These are phyloP conservation scores for Trididemnum clinides DNA, from an alignment of 23 tunicate species.

Conservation along the genomic window DNA sequence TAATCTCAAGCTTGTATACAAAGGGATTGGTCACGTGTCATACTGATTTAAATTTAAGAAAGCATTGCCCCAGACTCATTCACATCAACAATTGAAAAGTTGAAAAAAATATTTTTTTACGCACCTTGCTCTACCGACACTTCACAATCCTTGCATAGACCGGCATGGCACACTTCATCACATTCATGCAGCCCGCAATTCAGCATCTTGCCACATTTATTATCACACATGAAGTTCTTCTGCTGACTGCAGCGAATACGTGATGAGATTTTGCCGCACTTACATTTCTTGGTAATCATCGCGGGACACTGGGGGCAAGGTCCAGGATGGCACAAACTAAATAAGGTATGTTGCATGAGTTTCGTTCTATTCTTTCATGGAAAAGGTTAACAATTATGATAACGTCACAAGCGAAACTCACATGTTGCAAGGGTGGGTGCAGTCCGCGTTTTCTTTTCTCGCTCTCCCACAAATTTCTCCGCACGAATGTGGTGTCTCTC, in stretches of 20 bases:
- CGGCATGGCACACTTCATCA: conserved; percentile 68
- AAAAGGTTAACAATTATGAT: too few species aligned
- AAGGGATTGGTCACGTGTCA: too few species aligned
- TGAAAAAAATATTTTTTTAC: neutral
- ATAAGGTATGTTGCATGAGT: too few species aligned
- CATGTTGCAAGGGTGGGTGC: conserved; percentile 87
- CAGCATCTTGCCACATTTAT: conserved; percentile 52
- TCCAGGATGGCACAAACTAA: conserved; percentile 93
- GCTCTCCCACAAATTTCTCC: conserved; percentile 70
- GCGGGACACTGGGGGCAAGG: conserved; percentile 93
- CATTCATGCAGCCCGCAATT: conserved; percentile 75
- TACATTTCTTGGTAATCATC: conserved; percentile 62
- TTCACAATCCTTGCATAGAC: conserved; percentile 55
- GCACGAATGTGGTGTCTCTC: conserved; percentile 94
- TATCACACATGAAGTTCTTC: conserved; percentile 39
- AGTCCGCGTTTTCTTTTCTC: conserved; percentile 53
- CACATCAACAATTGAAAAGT: too few species aligned
- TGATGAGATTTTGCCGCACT: conserved; percentile 57
- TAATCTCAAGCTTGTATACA: too few species aligned
- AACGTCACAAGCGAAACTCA: too few species aligned
- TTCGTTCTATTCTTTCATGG: too few species aligned
- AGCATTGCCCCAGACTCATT: too few species aligned
- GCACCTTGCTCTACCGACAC: conserved; percentile 44
- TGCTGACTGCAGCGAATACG: conserved; percentile 77
- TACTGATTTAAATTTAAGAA: too few species aligned